These are phyloP conservation scores for Neotoma lepida DNA, from an alignment of 2,113 vertebrate species.

Conservation along the genomic window DNA sequence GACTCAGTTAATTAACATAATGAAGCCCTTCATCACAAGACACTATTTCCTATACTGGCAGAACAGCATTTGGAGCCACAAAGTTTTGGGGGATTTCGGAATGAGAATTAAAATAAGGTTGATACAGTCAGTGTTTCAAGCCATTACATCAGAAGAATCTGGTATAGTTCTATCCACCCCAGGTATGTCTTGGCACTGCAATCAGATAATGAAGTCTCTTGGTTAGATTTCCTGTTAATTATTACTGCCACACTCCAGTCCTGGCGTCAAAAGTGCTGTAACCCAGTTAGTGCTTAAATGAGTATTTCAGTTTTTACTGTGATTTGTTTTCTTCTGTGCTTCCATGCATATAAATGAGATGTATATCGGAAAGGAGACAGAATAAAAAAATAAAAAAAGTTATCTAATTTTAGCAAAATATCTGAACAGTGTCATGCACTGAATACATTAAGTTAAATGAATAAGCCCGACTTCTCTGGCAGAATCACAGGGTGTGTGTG, in stretches of 20 bases:
- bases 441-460: constrained; percentile 46
- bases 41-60: neutral
- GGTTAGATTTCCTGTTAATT: neutral
- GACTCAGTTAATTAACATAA: neutral
- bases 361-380: constrained; percentile 66
- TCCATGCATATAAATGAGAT: constrained; percentile 55
- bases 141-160: neutral
- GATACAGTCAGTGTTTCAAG: neutral
- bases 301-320: constrained; percentile 23
- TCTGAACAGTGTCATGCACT: constrained; percentile 43
- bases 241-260: neutral
- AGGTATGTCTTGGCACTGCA: neutral
- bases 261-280: neutral
- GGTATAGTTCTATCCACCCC: neutral
- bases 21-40: neutral
- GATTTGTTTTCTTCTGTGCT: constrained; percentile 38
- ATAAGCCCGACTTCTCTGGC: constrained; percentile 56
- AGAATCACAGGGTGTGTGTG: fast-evolving
- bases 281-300: neutral
- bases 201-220: neutral
- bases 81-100: neutral
- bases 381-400: constrained; percentile 43
- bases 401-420: constrained; percentile 61
- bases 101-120: constrained; percentile 5
- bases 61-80: neutral